Evolutionary conservation across 2,888 invertebrate species (phyloP).

Genomic region (Sympetrum striolatum): DNA sequence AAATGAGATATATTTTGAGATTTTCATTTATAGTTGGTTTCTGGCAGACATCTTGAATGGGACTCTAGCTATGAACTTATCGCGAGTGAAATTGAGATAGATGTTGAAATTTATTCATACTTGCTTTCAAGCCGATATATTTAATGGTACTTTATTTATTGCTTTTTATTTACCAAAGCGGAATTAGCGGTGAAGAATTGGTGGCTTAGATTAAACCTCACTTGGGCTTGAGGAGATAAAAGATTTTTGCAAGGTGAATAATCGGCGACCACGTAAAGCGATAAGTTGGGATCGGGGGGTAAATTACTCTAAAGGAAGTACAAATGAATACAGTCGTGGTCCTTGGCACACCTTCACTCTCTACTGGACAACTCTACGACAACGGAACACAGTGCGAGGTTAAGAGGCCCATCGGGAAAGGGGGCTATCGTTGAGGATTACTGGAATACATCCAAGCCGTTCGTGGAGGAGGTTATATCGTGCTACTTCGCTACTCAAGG

Average conservation of each 20-base stretch:
- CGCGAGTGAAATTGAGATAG: no score
- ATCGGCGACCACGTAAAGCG: neutral
- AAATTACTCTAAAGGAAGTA: neutral
- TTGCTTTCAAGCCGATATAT: no score
- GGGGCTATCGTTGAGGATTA: neutral
- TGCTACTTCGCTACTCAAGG: slow-evolving; percentile 1
- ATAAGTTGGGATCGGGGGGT: neutral
- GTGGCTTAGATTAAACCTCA: no score
- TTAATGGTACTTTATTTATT: no score
- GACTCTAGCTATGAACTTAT: no score
- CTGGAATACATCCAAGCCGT: slow-evolving; percentile 6
- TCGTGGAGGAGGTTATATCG: neutral
- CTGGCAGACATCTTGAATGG: no score
- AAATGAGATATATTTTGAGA: no score
- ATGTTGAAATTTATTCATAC: no score
- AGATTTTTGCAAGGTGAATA: neutral
- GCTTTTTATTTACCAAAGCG: no score
- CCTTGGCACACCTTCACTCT: slow-evolving; percentile 17
- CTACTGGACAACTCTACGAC: slow-evolving; percentile 22
- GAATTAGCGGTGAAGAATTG: no score
- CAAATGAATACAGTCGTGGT: neutral
- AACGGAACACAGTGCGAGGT: slow-evolving; percentile 26
- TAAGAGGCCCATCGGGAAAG: neutral
- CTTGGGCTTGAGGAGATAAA: no score
- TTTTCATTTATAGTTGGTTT: no score